Evolutionary conservation across 53 echinoderm and acorn worm species (phyloP).

Genomic region (Actinopyga echinites): DNA sequence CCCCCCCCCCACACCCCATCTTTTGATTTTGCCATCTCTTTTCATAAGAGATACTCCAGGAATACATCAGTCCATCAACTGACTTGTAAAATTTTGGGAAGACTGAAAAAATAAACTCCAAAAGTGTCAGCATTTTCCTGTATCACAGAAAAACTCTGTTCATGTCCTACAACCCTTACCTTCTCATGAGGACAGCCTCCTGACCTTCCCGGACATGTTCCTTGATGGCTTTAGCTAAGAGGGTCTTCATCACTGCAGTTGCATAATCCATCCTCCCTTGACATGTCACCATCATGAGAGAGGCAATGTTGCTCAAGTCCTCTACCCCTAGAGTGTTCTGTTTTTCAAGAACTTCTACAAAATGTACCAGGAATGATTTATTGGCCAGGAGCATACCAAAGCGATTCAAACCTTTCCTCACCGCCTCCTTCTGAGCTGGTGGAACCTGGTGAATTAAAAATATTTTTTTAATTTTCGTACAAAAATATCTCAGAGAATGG

Average conservation of each 20-base stretch:
- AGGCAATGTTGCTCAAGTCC: conserved; percentile 88
- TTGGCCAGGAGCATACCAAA: conserved; percentile 85
- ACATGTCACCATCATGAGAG: conserved; percentile 81
- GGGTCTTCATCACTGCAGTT: conserved; percentile 72
- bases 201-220: conserved; percentile 78
- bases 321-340: conserved; percentile 74
- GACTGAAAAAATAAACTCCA: too few species aligned
- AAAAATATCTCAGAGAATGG: too few species aligned
- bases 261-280: conserved; percentile 95
- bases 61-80: too few species aligned
- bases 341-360: conserved; percentile 81
- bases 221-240: conserved; percentile 74
- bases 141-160: too few species aligned
- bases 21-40: too few species aligned
- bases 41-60: too few species aligned
- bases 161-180: conserved; percentile 39
- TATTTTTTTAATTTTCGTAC: too few species aligned
- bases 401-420: conserved; percentile 77
- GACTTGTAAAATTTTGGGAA: too few species aligned
- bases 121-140: too few species aligned
- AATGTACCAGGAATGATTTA: conserved; percentile 88
- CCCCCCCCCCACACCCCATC: too few species aligned
- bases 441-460: conserved; percentile 56
- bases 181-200: conserved; percentile 77
- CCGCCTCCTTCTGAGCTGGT: conserved; percentile 61